Percentiles rank a stretch among this genome's conserved stretches.
These are phyloP conservation scores for Pterostichus niger DNA, from an alignment of 2,888 invertebrate species.

Conservation along the genomic window DNA sequence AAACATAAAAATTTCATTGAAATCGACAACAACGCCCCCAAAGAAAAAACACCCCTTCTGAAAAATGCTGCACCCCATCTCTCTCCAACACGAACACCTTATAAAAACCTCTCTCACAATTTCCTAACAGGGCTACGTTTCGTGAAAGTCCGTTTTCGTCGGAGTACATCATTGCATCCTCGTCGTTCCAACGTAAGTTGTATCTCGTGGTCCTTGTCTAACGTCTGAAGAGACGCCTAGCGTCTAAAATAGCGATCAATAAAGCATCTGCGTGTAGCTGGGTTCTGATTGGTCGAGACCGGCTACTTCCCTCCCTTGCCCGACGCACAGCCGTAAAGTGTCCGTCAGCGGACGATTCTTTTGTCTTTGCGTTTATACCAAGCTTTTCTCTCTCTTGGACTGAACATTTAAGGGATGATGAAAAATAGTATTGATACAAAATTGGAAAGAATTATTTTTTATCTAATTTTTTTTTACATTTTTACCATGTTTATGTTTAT, in stretches of 20 bases:
- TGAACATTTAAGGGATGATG: not conserved
- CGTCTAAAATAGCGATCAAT: conserved; percentile 66
- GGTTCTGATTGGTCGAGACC: conserved; percentile 62
- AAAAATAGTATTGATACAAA: conserved; percentile 16
- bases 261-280: conserved; percentile 58
- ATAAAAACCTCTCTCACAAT: conserved; percentile 3
- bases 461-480: not conserved
- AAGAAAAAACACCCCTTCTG: conserved; percentile 36
- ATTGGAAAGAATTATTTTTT: not conserved
- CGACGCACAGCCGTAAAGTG: conserved; percentile 22
- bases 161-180: conserved; percentile 7
- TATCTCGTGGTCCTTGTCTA: conserved; percentile 18
- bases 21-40: conserved; percentile 14
- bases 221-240: conserved; percentile 59
- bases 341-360: conserved; percentile 51
- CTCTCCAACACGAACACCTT: conserved; percentile 26
- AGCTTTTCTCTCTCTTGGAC: not conserved
- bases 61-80: conserved; percentile 11
- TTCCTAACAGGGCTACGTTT: not conserved
- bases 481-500: too few species aligned
- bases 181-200: conserved; percentile 7
- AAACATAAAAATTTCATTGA: too few species aligned
- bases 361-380: conserved; percentile 31
- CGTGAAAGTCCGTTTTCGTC: conserved; percentile 34
- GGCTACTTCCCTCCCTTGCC: conserved; percentile 1